Conservation (phyloP, 2,888 invertebrate genomes). For the Papilio elwesi region DNA sequence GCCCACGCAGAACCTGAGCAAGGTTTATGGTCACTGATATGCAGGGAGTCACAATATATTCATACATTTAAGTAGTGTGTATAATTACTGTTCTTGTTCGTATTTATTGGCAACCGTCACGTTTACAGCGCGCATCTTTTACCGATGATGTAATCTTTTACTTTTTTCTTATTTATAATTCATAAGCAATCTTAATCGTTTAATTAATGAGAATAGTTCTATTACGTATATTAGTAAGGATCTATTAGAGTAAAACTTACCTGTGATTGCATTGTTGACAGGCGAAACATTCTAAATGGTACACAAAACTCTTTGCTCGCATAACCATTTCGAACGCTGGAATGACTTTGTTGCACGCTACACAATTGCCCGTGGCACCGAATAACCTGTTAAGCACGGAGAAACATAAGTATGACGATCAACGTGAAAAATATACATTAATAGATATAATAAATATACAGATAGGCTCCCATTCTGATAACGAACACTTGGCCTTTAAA, state of each 20-base stretch:
- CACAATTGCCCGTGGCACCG: slow-evolving; percentile 95
- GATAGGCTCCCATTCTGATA: no score
- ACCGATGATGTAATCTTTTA: no score
- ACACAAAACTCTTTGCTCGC: slow-evolving; percentile 95
- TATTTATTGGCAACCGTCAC: no score
- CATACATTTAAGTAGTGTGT: no score
- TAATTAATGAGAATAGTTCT: no score
- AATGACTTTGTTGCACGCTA: slow-evolving; percentile 96
- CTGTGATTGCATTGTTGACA: slow-evolving; percentile 98
- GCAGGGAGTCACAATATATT: neutral
- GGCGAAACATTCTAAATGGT: slow-evolving; percentile 97
- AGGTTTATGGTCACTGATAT: slow-evolving; percentile 41
- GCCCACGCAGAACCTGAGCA: slow-evolving; percentile 95
- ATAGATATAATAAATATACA: neutral
- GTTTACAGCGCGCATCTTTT: no score
- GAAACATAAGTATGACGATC: slow-evolving; percentile 39
- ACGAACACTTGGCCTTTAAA: no score
- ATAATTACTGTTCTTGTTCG: no score
- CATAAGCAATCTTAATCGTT: no score
- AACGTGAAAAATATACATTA: slow-evolving; percentile 3
- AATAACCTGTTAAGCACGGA: slow-evolving; percentile 88
- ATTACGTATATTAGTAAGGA: no score
- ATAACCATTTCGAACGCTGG: slow-evolving; percentile 98
- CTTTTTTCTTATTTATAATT: no score
- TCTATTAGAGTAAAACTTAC: slow-evolving; percentile 73